Evolutionary conservation across 2,113 vertebrate species (phyloP), one percentile per base, ranked within the genome.

Genomic region (Sus scrofa): DNA sequence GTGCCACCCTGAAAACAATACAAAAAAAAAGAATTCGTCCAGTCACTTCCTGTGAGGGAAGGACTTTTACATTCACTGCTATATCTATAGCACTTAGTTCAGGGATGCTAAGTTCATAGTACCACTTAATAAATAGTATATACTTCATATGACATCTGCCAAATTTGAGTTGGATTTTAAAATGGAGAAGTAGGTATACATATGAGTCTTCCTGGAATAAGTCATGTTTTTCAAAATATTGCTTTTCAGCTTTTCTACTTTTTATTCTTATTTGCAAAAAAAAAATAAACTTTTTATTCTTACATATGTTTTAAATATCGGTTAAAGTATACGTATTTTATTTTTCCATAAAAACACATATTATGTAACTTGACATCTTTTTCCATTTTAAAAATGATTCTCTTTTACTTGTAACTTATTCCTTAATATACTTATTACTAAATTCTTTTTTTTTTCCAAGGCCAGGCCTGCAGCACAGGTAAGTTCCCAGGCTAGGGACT

Each of bases 101-200:
- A 68, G 30, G 44, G 44, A 44, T 65, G 16, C 27, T n/a, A 24
- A 67, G 6, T 67, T 78, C 9, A 50, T 65, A 50, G 1, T 73
- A 56, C 16, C 9, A 60, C 30, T 93, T 14, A 79, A 6, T 82
- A 95, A 77, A 77, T 86, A 77, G 70, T 90, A 19, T 27, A 77
- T 26, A 65, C 50, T 74, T 97, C 32, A 65, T 83, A 9, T 52
- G 34, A 82, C 18, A 62, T 75, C 65, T 74, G 56, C 39, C 50
- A 75, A 91, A 77, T 90, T 91, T 84, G 26, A 84, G 19, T 70
- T 71, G 54, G 18, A 71, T 94, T 86, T 92, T 34, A 30, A 84
- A 88, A 20, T 88, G 70, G 92, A 96, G 94, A 92, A 58, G 32
- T 75, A 67, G 3, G 10, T 58, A 58, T 88, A 56, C 19, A 34